Percentiles rank a stretch among this genome's conserved stretches.
Evolutionary conservation across 1,140 invertebrate species (phyloP).

Genomic region (Artemia franciscana): DNA sequence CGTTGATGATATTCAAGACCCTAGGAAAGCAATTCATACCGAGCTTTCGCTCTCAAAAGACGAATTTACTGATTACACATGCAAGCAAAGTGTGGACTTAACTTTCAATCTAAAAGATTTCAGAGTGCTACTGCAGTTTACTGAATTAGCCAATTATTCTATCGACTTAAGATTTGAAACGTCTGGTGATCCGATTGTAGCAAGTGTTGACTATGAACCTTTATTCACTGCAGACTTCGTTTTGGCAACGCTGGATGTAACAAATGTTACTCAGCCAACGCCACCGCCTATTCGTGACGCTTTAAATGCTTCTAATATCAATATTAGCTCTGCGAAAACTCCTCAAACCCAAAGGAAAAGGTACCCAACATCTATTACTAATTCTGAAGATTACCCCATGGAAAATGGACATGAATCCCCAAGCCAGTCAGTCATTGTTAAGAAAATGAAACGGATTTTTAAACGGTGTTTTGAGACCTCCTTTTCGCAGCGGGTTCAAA

Average conservation of each 20-base stretch:
- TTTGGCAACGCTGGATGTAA: slow-evolving; percentile 1
- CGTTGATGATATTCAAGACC: not conserved
- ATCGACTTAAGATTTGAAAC: not conserved
- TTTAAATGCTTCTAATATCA: not conserved
- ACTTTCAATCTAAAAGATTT: slow-evolving; percentile 5
- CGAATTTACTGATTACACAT: not conserved
- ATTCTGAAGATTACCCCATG: not conserved
- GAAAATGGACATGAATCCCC: not conserved
- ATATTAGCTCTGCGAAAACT: not conserved
- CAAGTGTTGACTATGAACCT: not conserved
- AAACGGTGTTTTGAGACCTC: slow-evolving; percentile 5
- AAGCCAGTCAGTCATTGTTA: not conserved
- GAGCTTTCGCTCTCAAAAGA: not conserved
- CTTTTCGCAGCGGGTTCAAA: not conserved
- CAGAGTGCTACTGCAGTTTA: not conserved
- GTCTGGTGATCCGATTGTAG: not conserved
- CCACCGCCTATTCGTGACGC: not conserved
- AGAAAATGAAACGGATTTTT: slow-evolving; percentile 1
- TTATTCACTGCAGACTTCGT: slow-evolving; percentile 1
- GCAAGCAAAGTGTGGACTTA: not conserved
- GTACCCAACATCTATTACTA: not conserved
- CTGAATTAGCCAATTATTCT: not conserved
- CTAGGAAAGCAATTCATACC: not conserved
- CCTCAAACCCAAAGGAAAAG: not conserved
- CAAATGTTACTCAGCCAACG: not conserved